Evolutionary conservation across 2,888 invertebrate genomes (phyloP).

Genomic region (Drosophila mimetica): DNA sequence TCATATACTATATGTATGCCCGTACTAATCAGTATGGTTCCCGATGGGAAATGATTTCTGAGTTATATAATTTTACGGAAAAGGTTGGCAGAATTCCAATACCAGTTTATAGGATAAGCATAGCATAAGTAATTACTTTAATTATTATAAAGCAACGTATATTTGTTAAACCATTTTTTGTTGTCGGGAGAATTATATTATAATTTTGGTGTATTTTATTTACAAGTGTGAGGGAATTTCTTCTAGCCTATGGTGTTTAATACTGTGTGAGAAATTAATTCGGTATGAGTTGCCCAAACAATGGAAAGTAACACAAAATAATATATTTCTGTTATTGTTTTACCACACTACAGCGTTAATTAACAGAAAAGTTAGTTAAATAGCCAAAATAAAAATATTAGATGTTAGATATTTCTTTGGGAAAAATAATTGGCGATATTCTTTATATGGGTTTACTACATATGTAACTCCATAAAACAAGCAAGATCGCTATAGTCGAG

Average conservation of each 20-base stretch:
- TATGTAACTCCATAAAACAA: too few species aligned
- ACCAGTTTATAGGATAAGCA: slow-evolving; percentile 14
- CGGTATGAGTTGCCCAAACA: slow-evolving; percentile 41
- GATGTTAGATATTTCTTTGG: background rate
- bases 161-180: slow-evolving; percentile 1
- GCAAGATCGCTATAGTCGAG: too few species aligned
- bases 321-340: slow-evolving; percentile 3
- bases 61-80: slow-evolving; percentile 19
- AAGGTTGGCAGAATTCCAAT: slow-evolving; percentile 25
- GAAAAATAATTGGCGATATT: background rate
- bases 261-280: slow-evolving; percentile 21
- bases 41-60: background rate
- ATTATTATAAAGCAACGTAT: background rate
- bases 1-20: background rate
- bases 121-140: slow-evolving; percentile 9
- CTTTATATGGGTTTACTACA: too few species aligned
- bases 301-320: slow-evolving; percentile 25
- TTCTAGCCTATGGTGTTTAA: slow-evolving; percentile 26
- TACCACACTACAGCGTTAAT: slow-evolving; percentile 29
- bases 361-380: background rate
- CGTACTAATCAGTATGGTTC: background rate
- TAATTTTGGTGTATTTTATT: slow-evolving; percentile 14
- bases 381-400: slow-evolving; percentile 9
- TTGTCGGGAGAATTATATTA: slow-evolving; percentile 6
- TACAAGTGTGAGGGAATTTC: slow-evolving; percentile 23